Evolutionary conservation across 2,797 vertebrate species (phyloP).

Genomic region (Echeneis naucrates): DNA sequence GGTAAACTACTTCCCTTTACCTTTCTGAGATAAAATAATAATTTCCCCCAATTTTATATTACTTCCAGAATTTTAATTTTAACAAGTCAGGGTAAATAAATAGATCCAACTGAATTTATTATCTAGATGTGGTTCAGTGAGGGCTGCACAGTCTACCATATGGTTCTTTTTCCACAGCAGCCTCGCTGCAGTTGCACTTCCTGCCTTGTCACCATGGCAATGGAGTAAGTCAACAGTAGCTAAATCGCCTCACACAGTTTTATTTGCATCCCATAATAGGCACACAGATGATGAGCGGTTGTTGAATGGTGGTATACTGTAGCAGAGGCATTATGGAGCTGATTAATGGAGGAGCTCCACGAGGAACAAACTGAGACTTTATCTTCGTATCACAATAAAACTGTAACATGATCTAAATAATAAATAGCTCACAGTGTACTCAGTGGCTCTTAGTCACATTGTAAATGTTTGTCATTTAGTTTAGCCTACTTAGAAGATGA

Average conservation of each 20-base stretch:
- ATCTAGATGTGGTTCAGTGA: constrained; percentile 12
- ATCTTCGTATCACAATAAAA: constrained; percentile 21
- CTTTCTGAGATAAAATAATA: neutral
- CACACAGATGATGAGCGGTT: constrained; percentile 39
- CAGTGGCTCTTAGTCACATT: neutral
- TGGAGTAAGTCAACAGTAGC: constrained; percentile 74
- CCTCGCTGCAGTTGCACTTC: constrained; percentile 63
- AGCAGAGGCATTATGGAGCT: constrained; percentile 30
- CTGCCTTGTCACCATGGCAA: constrained; percentile 67
- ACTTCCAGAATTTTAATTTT: neutral
- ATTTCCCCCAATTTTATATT: neutral
- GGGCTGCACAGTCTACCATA: constrained; percentile 38
- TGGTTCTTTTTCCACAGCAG: constrained; percentile 73
- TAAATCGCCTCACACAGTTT: constrained; percentile 62
- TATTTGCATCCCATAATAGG: constrained; percentile 67
- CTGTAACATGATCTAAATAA: constrained; percentile 48
- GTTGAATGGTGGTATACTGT: constrained; percentile 28
- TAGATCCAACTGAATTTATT: neutral
- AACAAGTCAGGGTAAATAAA: neutral
- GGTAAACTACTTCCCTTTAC: too few species aligned
- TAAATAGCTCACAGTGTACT: constrained; percentile 9
- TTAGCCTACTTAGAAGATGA: neutral
- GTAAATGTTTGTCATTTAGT: constrained; percentile 31
- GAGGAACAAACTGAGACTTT: constrained; percentile 26
- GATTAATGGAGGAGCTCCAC: constrained; percentile 24